Conservation (phyloP, 2,113 vertebrate genomes). For the Ovis canadensis region DNA sequence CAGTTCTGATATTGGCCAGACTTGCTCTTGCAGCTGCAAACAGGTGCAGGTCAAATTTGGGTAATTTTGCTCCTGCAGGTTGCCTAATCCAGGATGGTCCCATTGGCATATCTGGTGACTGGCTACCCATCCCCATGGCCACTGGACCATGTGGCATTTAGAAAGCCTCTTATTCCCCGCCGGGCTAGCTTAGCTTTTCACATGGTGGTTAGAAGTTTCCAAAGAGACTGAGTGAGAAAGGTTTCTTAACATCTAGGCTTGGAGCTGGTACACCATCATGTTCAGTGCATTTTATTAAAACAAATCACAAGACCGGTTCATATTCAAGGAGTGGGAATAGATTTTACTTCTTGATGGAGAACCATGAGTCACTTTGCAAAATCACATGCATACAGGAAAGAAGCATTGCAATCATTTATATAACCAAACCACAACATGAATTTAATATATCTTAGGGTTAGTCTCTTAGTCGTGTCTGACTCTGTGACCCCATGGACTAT, state of each 20-base stretch:
- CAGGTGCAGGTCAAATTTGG: background rate
- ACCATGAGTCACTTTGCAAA: background rate
- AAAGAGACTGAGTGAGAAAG: background rate
- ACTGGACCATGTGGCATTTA: background rate
- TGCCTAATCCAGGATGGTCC: background rate
- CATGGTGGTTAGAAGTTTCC: background rate
- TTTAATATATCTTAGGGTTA: background rate
- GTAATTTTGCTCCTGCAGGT: background rate
- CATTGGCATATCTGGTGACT: background rate
- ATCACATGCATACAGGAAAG: background rate
- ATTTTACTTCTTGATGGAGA: background rate
- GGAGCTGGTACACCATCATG: background rate
- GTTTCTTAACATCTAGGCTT: background rate
- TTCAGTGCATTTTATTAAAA: background rate
- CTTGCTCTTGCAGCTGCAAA: background rate
- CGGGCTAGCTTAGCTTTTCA: background rate
- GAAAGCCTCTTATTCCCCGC: background rate
- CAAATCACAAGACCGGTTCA: background rate
- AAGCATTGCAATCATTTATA: background rate
- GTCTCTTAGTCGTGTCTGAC: background rate
- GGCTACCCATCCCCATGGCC: background rate
- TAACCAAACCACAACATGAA: background rate
- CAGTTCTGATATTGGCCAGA: background rate
- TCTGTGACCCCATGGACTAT: background rate
- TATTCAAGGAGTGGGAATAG: background rate